Evolutionary conservation across 23 tunicate species (phyloP).

Genomic region (Clavelina lepadiformis): DNA sequence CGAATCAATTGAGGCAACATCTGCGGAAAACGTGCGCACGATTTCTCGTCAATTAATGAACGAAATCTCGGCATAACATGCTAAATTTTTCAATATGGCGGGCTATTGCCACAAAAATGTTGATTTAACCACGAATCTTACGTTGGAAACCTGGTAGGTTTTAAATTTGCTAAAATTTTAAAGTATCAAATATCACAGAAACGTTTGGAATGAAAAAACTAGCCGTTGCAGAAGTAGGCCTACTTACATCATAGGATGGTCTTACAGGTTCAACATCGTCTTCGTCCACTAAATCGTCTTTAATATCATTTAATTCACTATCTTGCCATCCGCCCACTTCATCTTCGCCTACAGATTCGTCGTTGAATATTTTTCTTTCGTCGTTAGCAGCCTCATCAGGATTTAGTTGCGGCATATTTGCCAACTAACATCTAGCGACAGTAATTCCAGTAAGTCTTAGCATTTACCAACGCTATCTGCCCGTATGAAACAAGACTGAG

Average conservation of each 20-base stretch:
- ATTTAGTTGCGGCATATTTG: constrained; percentile 53
- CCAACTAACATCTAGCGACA: background rate
- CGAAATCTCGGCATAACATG: no score
- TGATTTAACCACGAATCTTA: no score
- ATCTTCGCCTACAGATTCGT: constrained; percentile 44
- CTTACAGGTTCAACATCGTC: constrained; percentile 30
- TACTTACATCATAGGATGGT: constrained; percentile 40
- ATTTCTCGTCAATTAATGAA: no score
- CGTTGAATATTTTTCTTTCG: constrained; percentile 63
- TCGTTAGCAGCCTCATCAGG: constrained; percentile 76
- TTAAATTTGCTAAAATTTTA: no score
- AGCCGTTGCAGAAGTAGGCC: background rate
- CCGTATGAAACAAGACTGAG: no score
- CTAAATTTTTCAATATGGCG: no score
- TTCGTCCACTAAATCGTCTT: constrained; percentile 72
- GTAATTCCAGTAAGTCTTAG: background rate
- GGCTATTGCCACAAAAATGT: no score
- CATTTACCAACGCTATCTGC: background rate
- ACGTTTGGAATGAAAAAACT: background rate
- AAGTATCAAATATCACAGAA: no score
- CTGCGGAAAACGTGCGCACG: no score
- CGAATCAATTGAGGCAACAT: no score
- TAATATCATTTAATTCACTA: constrained; percentile 51
- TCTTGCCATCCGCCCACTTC: constrained; percentile 23
- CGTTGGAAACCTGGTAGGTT: no score